Conservation (phyloP, 2,113 vertebrate species). For the Varanus salvator region DNA sequence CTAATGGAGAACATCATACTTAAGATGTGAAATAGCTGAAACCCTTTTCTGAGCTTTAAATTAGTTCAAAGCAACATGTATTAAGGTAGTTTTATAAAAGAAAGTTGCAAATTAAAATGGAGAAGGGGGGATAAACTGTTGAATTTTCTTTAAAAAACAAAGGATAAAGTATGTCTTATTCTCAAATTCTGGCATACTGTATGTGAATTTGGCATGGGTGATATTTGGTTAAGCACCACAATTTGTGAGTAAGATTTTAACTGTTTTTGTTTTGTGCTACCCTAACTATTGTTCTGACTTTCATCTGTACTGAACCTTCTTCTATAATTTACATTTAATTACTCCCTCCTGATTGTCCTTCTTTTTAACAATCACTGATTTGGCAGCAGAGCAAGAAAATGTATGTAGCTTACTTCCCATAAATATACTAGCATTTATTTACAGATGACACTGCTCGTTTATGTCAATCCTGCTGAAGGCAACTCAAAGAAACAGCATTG, state of each 20-base stretch:
- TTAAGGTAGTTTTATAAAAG: constrained; percentile 15
- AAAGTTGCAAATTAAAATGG: neutral
- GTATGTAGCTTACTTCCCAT: constrained; percentile 36
- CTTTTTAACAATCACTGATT: neutral
- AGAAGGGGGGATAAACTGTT: neutral
- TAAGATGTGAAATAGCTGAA: constrained; percentile 2
- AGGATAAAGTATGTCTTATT: neutral
- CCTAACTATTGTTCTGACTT: neutral
- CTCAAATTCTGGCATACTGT: neutral
- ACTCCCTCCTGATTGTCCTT: neutral
- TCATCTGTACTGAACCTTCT: neutral
- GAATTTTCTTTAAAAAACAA: neutral
- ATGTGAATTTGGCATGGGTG: neutral
- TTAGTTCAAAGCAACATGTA: neutral
- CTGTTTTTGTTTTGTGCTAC: neutral
- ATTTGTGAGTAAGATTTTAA: neutral
- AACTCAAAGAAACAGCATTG: neutral
- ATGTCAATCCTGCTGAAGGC: constrained; percentile 43
- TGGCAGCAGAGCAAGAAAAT: neutral
- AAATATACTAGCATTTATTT: neutral
- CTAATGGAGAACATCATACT: neutral
- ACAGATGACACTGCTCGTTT: constrained; percentile 41
- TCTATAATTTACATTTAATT: constrained; percentile 23
- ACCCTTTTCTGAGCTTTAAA: constrained; percentile 34
- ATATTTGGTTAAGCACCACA: neutral